Conservation (phyloP, 2,888 invertebrate species). For the Clostera curtula region DNA sequence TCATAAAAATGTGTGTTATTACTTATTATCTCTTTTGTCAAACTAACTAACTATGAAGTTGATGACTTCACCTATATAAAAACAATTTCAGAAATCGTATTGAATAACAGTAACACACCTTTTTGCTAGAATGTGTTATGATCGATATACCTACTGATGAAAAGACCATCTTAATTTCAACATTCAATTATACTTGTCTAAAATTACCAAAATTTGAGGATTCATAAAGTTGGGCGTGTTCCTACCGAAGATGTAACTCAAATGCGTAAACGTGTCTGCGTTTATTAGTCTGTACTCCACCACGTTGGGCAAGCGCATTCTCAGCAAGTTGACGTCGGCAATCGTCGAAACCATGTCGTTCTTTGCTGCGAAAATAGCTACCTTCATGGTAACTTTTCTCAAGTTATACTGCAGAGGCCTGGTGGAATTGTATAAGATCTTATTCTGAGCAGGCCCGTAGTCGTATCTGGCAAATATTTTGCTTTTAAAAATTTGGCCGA, state of each 20-base stretch:
- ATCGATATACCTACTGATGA: too few species aligned
- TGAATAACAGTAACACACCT: too few species aligned
- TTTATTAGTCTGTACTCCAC: conserved; percentile 17
- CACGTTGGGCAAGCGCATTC: conserved; percentile 27
- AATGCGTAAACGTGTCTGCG: conserved; percentile 25
- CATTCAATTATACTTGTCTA: conserved; percentile 19
- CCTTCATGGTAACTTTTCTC: conserved; percentile 27
- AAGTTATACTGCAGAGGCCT: conserved; percentile 36
- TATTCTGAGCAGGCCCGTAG: conserved; percentile 28
- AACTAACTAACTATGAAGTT: too few species aligned
- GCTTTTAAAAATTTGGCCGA: conserved; percentile 24
- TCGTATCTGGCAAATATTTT: conserved; percentile 33
- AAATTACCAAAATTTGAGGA: conserved; percentile 15
- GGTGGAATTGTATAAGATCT: conserved; percentile 21
- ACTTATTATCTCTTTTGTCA: too few species aligned
- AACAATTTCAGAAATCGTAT: too few species aligned
- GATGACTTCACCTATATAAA: too few species aligned
- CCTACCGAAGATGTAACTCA: conserved; percentile 35
- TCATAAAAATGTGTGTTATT: too few species aligned
- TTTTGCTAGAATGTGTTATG: too few species aligned
- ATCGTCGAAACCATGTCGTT: conserved; percentile 32
- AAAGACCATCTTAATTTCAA: too few species aligned
- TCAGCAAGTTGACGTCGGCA: conserved; percentile 25
- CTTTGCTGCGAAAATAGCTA: conserved; percentile 26
- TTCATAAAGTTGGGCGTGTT: conserved; percentile 17